These are phyloP conservation scores for Samia ricini DNA, from an alignment of 1,140 invertebrate species.

Conservation along the genomic window DNA sequence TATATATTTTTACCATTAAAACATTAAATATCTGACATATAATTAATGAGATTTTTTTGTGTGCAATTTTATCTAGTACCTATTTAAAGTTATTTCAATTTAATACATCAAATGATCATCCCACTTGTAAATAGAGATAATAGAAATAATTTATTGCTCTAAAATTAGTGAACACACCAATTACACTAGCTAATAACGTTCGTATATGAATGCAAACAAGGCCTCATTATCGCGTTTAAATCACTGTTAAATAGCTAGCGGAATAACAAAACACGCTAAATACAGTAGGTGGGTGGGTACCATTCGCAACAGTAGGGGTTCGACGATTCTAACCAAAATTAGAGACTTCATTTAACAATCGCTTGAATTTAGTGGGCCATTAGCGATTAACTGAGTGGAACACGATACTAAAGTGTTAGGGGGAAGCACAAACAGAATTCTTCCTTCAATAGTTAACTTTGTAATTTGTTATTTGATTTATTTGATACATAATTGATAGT, in stretches of 20 bases:
- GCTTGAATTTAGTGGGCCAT: constrained; percentile 38
- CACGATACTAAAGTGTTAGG: constrained; percentile 12
- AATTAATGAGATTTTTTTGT: too few species aligned
- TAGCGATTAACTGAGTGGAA: constrained; percentile 26
- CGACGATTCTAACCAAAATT: constrained; percentile 32
- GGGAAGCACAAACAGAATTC: constrained; percentile 18
- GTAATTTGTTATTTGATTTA: constrained; percentile 1
- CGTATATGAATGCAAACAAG: constrained; percentile 27
- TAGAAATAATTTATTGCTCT: not conserved
- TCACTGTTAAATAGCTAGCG: constrained; percentile 29
- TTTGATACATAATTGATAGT: too few species aligned
- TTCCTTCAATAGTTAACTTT: constrained; percentile 12
- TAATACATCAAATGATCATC: too few species aligned
- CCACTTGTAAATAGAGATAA: too few species aligned
- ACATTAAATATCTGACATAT: too few species aligned
- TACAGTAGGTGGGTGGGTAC: too few species aligned
- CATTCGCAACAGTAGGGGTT: constrained; percentile 28
- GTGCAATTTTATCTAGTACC: too few species aligned
- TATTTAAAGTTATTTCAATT: too few species aligned
- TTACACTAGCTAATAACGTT: constrained; percentile 15
- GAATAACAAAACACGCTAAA: constrained; percentile 26
- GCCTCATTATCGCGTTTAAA: constrained; percentile 31
- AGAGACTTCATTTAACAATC: constrained; percentile 42
- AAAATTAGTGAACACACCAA: not conserved
- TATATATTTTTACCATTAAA: too few species aligned